Percentiles rank a stretch among this genome's conserved stretches.
Evolutionary conservation across 2,888 invertebrate genomes (phyloP).

Genomic region (Tetragonisca angustula): DNA sequence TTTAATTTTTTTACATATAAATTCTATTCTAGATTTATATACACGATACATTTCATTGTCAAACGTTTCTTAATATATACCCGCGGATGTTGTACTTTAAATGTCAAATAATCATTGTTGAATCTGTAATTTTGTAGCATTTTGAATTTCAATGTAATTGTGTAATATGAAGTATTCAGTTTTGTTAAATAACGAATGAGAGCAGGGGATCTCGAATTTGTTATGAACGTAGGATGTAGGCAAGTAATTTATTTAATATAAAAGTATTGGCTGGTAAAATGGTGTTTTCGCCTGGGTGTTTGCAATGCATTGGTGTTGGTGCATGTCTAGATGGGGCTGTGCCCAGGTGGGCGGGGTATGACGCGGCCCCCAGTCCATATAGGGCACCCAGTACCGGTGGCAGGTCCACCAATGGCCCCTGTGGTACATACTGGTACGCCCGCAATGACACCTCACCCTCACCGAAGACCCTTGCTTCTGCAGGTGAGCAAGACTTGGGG

Average conservation of each 20-base stretch:
- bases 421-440: conserved; percentile 82
- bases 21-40: conserved; percentile 17
- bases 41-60: conserved; percentile 8
- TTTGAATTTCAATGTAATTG: conserved; percentile 34
- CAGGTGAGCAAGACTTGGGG: conserved; percentile 89
- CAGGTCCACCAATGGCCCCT: conserved; percentile 81
- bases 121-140: conserved; percentile 31
- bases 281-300: conserved; percentile 83
- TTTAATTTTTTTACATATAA: conserved; percentile 3
- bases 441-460: conserved; percentile 86
- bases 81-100: not conserved
- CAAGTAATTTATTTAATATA: conserved; percentile 71
- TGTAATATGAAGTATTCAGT: conserved; percentile 32
- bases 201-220: conserved; percentile 54
- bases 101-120: conserved; percentile 6
- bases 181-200: conserved; percentile 36
- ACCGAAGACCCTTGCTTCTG: conserved; percentile 92
- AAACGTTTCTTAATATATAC: conserved; percentile 3
- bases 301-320: conserved; percentile 85
- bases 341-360: conserved; percentile 83
- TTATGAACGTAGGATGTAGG: conserved; percentile 71
- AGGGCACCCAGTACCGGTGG: conserved; percentile 82
- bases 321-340: conserved; percentile 84
- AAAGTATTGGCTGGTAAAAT: conserved; percentile 79
- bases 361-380: conserved; percentile 82